A percentile compares a stretch with the other conserved stretches of the same genome.
Evolutionary conservation across 2,888 invertebrate genomes (phyloP).

Genomic region (Sphinx pinastri): DNA sequence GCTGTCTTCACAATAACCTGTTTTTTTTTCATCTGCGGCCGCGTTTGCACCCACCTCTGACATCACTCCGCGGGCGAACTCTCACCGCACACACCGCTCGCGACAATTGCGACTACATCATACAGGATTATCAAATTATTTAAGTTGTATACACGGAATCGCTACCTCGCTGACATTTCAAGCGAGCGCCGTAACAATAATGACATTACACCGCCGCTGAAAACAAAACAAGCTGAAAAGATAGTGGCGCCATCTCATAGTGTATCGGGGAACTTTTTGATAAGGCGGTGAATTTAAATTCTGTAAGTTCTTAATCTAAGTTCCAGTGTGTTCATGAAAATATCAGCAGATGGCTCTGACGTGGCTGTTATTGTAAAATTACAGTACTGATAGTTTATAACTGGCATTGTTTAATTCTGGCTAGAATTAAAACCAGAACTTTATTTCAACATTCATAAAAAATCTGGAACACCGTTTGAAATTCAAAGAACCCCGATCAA

Average conservation of each 20-base stretch:
- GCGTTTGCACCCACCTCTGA: conserved; percentile 64
- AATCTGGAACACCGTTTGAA: conserved; percentile 59
- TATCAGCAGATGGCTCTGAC: conserved; percentile 19
- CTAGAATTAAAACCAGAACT: not conserved
- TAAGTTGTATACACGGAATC: conserved; percentile 61
- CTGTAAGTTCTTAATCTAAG: not conserved
- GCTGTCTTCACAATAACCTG: conserved; percentile 72
- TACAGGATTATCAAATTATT: conserved; percentile 71
- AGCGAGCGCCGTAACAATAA: conserved; percentile 79
- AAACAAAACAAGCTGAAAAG: conserved; percentile 76
- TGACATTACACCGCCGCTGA: conserved; percentile 71
- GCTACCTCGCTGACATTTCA: conserved; percentile 77
- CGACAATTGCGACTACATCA: conserved; percentile 77
- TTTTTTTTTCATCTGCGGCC: conserved; percentile 61
- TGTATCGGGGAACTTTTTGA: conserved; percentile 39
- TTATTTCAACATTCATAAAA: conserved; percentile 32
- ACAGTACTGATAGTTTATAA: not conserved
- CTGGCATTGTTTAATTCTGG: conserved; percentile 17
- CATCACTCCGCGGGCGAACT: conserved; percentile 73
- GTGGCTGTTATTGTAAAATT: not conserved
- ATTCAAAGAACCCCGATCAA: conserved; percentile 32
- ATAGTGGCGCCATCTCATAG: conserved; percentile 54
- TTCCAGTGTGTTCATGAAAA: not conserved
- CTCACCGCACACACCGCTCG: conserved; percentile 64
- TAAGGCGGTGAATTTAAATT: not conserved